phyloP scores from a whole-genome alignment of 2,797 vertebrate species.

The Todus mexicanus region DNA sequence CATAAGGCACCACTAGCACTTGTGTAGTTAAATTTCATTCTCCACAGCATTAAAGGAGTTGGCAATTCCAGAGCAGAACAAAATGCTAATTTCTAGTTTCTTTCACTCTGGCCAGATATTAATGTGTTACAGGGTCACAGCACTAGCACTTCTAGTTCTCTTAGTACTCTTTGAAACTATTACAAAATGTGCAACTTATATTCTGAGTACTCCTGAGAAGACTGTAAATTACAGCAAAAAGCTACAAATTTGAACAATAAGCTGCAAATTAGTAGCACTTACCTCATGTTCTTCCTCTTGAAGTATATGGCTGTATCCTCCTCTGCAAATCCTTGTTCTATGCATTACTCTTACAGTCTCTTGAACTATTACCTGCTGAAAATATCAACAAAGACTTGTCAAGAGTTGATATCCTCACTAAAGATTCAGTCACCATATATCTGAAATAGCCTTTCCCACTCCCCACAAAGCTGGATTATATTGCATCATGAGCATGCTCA shows the following conservation, averaged over 20 bases:
- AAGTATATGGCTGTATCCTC: neutral
- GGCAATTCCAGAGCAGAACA: neutral
- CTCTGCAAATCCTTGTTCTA: neutral
- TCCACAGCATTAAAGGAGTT: conserved; percentile 8
- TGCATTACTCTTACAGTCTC: neutral
- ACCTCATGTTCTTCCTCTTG: neutral
- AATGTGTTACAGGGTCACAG: conserved; percentile 10
- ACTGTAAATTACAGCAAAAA: neutral
- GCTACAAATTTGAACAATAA: neutral
- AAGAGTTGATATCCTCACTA: neutral
- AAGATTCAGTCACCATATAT: neutral
- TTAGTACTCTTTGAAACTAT: neutral
- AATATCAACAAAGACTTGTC: neutral
- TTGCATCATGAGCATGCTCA: neutral
- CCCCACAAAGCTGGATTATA: neutral
- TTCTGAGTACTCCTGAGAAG: neutral
- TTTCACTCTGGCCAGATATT: conserved; percentile 35
- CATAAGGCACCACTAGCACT: neutral
- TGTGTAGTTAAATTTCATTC: conserved; percentile 61
- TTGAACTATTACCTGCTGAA: neutral
- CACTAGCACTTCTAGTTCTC: neutral
- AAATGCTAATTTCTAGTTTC: conserved; percentile 54
- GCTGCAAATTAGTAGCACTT: neutral
- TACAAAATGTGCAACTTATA: neutral
- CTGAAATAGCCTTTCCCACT: neutral